Evolutionary conservation across 2,113 vertebrate species (phyloP).

Genomic region (Puntigrus tetrazona): DNA sequence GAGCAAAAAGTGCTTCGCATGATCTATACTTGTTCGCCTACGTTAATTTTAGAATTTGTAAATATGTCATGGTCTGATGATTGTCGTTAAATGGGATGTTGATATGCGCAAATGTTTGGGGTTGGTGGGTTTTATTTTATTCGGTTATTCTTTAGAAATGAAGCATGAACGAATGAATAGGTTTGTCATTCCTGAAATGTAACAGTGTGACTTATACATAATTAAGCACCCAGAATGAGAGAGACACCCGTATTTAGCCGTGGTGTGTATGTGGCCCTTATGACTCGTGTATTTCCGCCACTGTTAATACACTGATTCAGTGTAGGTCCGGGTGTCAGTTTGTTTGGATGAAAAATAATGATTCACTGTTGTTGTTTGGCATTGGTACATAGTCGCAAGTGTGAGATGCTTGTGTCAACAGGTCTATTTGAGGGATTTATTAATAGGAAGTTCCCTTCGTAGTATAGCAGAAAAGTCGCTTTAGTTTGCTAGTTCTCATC

Average conservation of each 20-base stretch:
- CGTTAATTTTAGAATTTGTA: background rate
- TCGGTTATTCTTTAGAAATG: background rate
- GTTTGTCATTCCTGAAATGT: background rate
- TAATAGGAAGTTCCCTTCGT: background rate
- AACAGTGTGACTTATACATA: background rate
- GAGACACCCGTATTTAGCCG: background rate
- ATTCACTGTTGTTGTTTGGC: slow-evolving; percentile 6
- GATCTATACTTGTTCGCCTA: background rate
- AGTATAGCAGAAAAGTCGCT: background rate
- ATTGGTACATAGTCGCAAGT: background rate
- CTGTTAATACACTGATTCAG: background rate
- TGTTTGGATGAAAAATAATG: slow-evolving; percentile 7
- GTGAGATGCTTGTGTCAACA: background rate
- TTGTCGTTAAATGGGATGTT: background rate
- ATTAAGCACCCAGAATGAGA: background rate
- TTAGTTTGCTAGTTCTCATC: background rate
- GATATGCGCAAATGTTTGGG: background rate
- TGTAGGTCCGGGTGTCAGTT: background rate
- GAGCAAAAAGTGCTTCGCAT: background rate
- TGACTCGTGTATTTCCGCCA: background rate
- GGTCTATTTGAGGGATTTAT: background rate
- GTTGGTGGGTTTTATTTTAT: background rate
- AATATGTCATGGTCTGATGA: background rate
- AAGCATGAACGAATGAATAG: background rate
- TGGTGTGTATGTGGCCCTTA: background rate